Percentiles rank a stretch among this genome's conserved stretches.
These are phyloP conservation scores for Bradynema listronoti DNA, from an alignment of 1,140 invertebrate genomes.

Conservation along the genomic window DNA sequence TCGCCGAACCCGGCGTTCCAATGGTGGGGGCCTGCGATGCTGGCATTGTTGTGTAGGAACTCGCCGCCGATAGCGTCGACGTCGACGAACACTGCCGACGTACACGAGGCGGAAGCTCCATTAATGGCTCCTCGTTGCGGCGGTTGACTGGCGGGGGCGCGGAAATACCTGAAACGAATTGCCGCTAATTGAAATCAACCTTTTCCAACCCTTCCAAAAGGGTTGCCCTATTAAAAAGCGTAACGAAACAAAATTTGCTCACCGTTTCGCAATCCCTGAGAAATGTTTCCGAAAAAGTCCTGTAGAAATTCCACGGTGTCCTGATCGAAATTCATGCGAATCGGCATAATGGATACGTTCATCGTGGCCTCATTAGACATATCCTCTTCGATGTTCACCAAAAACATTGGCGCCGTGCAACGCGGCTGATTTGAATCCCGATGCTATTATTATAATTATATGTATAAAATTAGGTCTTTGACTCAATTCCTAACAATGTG, in stretches of 20 bases:
- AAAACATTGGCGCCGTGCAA: conserved; percentile 26
- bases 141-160: no score
- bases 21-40: no score
- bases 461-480: not conserved
- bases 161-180: no score
- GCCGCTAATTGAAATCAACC: no score
- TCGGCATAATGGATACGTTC: conserved; percentile 40
- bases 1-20: no score
- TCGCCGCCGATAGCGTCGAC: no score
- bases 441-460: conserved; percentile 10
- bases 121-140: conserved; percentile 20
- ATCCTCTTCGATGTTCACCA: conserved; percentile 36
- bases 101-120: conserved; percentile 28
- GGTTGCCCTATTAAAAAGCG: not conserved
- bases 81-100: no score
- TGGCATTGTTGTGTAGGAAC: no score
- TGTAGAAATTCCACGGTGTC: conserved; percentile 47
- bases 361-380: conserved; percentile 38
- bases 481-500: conserved; percentile 8
- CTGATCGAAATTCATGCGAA: conserved; percentile 47
- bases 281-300: conserved; percentile 32
- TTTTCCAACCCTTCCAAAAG: no score
- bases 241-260: not conserved
- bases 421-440: conserved; percentile 18
- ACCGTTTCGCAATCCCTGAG: conserved; percentile 9